These are phyloP conservation scores for Chiroxiphia lanceolata DNA, from an alignment of 2,797 vertebrate species.

Conservation along the genomic window DNA sequence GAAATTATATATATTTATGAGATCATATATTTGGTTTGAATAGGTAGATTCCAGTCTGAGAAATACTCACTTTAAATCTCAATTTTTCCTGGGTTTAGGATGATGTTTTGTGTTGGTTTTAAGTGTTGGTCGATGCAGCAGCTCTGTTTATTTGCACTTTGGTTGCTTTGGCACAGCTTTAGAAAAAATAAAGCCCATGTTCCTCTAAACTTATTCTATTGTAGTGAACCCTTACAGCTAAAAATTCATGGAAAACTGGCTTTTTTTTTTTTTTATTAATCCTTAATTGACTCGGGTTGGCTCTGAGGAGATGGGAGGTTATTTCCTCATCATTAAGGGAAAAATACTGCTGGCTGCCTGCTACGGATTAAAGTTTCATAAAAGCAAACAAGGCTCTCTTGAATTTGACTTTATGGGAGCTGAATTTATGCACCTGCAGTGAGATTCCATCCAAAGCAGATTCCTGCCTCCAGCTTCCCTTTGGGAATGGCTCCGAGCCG, in stretches of 20 bases:
- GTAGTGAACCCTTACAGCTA: neutral
- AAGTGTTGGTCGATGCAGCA: neutral
- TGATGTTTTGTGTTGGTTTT: neutral
- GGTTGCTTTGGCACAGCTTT: neutral
- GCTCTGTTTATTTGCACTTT: neutral
- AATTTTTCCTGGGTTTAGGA: rapidly evolving
- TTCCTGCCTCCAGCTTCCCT: neutral
- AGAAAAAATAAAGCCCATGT: rapidly evolving
- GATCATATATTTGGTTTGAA: neutral
- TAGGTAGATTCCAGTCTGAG: neutral
- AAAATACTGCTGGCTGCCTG: neutral
- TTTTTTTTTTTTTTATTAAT: neutral
- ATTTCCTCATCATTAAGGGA: neutral
- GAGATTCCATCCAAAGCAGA: neutral
- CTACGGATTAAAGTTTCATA: neutral
- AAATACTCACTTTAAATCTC: neutral
- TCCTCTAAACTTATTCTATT: neutral
- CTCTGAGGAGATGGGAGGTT: neutral
- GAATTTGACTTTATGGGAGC: neutral
- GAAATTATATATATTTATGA: neutral
- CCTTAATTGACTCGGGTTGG: neutral
- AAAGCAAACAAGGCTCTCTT: neutral
- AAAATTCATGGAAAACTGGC: neutral
- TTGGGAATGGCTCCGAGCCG: neutral
- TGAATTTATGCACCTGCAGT: neutral